A percentile compares a stretch with the other conserved stretches of the same genome.
phyloP scores from a whole-genome alignment of 2,797 vertebrate genomes.

The Lutra lutra region DNA sequence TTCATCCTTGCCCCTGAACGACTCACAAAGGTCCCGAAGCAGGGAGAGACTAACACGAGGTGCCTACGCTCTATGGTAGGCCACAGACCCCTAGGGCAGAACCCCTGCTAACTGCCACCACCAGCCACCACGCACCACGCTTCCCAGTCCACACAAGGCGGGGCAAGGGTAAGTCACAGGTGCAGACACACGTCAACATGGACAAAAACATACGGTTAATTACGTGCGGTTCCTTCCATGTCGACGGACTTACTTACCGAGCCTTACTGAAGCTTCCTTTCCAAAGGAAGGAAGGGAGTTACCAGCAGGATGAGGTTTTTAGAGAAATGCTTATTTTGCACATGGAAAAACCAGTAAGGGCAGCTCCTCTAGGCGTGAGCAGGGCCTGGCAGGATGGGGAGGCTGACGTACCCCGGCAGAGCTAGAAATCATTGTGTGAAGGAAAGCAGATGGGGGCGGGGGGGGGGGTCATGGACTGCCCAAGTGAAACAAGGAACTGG shows the following conservation, averaged over 20 bases:
- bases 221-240: not conserved
- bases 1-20: not conserved
- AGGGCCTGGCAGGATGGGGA: not conserved
- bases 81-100: not conserved
- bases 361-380: not conserved
- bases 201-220: not conserved
- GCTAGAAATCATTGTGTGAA: not conserved
- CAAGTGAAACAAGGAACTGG: not conserved
- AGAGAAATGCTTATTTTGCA: not conserved
- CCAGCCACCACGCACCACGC: not conserved
- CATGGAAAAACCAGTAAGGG: not conserved
- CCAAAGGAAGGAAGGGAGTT: not conserved
- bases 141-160: not conserved
- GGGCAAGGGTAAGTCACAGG: not conserved
- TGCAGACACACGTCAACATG: not conserved
- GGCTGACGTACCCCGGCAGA: not conserved
- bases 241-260: not conserved
- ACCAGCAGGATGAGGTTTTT: not conserved
- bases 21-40: not conserved
- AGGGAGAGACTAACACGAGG: not conserved
- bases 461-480: not conserved
- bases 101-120: not conserved
- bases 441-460: accelerated
- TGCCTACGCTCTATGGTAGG: not conserved
- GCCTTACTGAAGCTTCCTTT: not conserved